These are phyloP conservation scores for Ptychoptera albimana DNA, from an alignment of 2,888 invertebrate genomes.

Conservation along the genomic window DNA sequence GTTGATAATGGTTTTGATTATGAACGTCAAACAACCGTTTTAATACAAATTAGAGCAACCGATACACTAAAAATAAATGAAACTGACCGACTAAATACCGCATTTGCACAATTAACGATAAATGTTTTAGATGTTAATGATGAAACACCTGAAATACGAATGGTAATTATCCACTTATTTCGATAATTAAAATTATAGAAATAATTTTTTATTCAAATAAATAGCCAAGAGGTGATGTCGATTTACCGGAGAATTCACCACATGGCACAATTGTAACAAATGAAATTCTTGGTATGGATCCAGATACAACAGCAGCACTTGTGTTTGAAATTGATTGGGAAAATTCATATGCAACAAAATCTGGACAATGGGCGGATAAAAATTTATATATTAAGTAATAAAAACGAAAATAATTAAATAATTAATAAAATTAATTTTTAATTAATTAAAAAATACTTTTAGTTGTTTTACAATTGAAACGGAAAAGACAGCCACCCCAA, in stretches of 20 bases:
- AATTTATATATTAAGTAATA: constrained; percentile 10
- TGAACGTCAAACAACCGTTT: constrained; percentile 38
- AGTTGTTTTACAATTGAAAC: constrained; percentile 21
- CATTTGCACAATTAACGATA: constrained; percentile 40
- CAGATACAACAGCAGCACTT: constrained; percentile 40
- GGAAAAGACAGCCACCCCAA: constrained; percentile 6
- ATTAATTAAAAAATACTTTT: constrained; percentile 6
- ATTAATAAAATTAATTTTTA: not conserved
- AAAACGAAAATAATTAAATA: not conserved
- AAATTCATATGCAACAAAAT: constrained; percentile 39
- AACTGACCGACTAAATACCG: constrained; percentile 12
- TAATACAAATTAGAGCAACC: constrained; percentile 36
- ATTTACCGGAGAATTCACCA: constrained; percentile 38
- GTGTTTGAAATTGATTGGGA: constrained; percentile 43
- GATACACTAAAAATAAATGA: constrained; percentile 32
- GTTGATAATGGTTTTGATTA: constrained; percentile 41
- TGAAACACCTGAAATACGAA: constrained; percentile 44
- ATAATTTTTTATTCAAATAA: constrained; percentile 8
- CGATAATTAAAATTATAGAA: too few relatives aligned
- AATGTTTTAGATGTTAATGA: constrained; percentile 55
- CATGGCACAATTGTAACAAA: constrained; percentile 27
- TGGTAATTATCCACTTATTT: too few relatives aligned
- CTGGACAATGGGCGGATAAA: constrained; percentile 24
- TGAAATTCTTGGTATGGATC: constrained; percentile 37
- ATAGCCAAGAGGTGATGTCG: constrained; percentile 16